Percentiles rank a stretch among this genome's conserved stretches.
Evolutionary conservation across 2,888 invertebrate species (phyloP).

Genomic region (Lithosia quadra): DNA sequence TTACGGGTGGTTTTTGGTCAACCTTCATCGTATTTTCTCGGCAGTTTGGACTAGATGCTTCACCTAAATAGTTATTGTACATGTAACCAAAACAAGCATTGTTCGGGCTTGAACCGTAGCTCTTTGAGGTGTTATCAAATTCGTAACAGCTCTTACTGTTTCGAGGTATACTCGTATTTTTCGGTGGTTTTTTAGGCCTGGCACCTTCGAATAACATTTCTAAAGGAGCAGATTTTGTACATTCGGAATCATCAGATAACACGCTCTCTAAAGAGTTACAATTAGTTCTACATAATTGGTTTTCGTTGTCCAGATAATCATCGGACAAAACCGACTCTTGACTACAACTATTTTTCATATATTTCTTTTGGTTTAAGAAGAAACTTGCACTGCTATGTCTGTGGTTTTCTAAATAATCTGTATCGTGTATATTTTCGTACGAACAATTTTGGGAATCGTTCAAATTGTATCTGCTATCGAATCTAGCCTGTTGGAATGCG

Average conservation of each 20-base stretch:
- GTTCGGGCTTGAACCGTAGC: conserved; percentile 89
- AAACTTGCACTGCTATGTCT: conserved; percentile 93
- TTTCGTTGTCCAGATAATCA: conserved; percentile 86
- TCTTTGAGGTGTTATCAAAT: conserved; percentile 87
- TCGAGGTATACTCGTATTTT: conserved; percentile 69
- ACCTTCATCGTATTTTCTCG: conserved; percentile 55
- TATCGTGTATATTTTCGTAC: conserved; percentile 79
- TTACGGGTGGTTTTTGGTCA: conserved; percentile 62
- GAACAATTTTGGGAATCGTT: conserved; percentile 83
- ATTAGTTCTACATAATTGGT: conserved; percentile 88
- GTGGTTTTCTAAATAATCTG: conserved; percentile 84
- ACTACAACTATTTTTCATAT: conserved; percentile 88
- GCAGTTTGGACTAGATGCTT: conserved; percentile 65
- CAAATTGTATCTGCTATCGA: conserved; percentile 79
- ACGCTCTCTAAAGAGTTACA: conserved; percentile 94
- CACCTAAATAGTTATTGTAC: conserved; percentile 80
- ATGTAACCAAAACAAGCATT: conserved; percentile 86
- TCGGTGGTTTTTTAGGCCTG: conserved; percentile 75
- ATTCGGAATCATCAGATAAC: conserved; percentile 92
- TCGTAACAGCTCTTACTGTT: conserved; percentile 84
- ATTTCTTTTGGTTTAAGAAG: conserved; percentile 90
- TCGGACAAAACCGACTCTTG: conserved; percentile 93
- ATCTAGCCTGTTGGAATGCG: conserved; percentile 82
- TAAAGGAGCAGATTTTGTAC: conserved; percentile 92
- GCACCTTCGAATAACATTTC: conserved; percentile 90